These are phyloP conservation scores for Eriosoma lanigerum DNA, from an alignment of 1,140 invertebrate species.

Conservation along the genomic window DNA sequence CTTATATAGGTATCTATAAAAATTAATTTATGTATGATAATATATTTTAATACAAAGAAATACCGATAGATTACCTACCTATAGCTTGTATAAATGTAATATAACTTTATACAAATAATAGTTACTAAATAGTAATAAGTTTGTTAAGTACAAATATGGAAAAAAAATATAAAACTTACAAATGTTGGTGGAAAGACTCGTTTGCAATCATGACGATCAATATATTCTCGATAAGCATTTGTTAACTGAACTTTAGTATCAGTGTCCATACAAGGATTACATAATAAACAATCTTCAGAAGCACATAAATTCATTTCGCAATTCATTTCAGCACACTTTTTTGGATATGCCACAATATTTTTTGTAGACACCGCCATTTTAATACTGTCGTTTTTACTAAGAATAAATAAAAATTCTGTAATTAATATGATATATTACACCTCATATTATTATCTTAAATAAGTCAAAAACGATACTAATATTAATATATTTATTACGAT, in stretches of 20 bases:
- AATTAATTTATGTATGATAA: neutral
- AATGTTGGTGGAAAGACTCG: constrained; percentile 77
- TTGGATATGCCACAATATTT: constrained; percentile 76
- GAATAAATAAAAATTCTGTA: too few relatives aligned
- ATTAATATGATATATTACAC: too few relatives aligned
- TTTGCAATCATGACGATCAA: constrained; percentile 74
- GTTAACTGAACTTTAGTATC: constrained; percentile 65
- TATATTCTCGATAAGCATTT: constrained; percentile 76
- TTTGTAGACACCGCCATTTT: constrained; percentile 76
- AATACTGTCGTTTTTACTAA: constrained; percentile 58
- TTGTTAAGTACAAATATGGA: too few relatives aligned
- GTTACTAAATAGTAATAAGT: too few relatives aligned
- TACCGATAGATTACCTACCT: too few relatives aligned
- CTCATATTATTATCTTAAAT: too few relatives aligned
- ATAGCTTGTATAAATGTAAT: too few relatives aligned
- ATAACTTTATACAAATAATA: too few relatives aligned
- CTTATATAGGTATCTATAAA: neutral
- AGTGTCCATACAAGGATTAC: constrained; percentile 72
- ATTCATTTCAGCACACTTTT: constrained; percentile 66
- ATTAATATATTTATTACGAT: too few relatives aligned
- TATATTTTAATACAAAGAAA: neutral
- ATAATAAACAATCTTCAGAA: constrained; percentile 72
- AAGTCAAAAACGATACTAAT: too few relatives aligned
- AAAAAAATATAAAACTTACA: constrained; percentile 61
- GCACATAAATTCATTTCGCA: constrained; percentile 69